These are phyloP conservation scores for Mythimna albipuncta DNA, from an alignment of 2,888 invertebrate genomes.

Conservation along the genomic window DNA sequence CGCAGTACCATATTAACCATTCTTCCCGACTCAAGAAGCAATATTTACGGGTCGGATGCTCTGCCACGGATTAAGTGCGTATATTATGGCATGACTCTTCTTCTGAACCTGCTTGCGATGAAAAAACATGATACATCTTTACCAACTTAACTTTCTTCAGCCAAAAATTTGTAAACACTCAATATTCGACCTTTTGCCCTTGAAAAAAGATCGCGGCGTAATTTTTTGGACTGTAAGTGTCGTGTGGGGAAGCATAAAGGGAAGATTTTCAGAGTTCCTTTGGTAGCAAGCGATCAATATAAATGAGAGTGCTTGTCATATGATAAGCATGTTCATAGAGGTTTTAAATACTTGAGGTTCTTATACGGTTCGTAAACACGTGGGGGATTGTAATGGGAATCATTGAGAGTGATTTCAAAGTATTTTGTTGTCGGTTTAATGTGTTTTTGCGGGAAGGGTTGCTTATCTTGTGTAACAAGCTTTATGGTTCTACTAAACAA, in stretches of 20 bases:
- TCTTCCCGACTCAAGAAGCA: constrained; percentile 62
- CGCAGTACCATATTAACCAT: constrained; percentile 65
- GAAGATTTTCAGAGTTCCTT: constrained; percentile 64
- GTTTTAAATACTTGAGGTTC: constrained; percentile 60
- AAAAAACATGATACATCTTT: constrained; percentile 74
- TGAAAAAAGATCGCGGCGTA: not conserved
- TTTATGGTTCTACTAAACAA: not conserved
- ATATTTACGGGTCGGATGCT: constrained; percentile 69
- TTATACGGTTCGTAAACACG: constrained; percentile 53
- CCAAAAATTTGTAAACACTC: constrained; percentile 37
- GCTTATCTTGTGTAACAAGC: not conserved
- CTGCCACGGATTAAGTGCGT: constrained; percentile 71
- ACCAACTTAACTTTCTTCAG: constrained; percentile 49
- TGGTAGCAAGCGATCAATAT: constrained; percentile 76
- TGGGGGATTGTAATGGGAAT: constrained; percentile 30
- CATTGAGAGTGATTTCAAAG: constrained; percentile 15
- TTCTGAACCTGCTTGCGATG: constrained; percentile 59
- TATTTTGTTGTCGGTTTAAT: constrained; percentile 10
- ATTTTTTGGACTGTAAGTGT: not conserved
- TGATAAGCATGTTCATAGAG: constrained; percentile 64
- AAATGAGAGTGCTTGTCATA: constrained; percentile 71
- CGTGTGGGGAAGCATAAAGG: constrained; percentile 10
- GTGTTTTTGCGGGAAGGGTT: not conserved
- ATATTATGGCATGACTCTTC: constrained; percentile 67
- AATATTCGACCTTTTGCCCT: constrained; percentile 60